Conservation (phyloP, 2,113 vertebrate genomes). For the Equus przewalskii region DNA sequence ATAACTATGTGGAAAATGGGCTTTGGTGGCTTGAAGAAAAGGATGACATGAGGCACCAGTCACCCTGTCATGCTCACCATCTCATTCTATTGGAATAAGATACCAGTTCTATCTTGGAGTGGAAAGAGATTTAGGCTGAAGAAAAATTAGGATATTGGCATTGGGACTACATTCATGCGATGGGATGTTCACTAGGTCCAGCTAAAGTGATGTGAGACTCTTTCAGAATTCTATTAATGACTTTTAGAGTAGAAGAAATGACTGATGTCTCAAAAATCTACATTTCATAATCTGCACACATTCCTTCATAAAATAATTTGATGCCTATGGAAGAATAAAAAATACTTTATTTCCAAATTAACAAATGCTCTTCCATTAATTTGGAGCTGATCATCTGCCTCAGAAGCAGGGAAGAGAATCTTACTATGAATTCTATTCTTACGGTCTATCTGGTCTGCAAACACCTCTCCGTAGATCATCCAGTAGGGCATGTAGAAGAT, state of each 20-base stretch:
- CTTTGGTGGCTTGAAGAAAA: not conserved
- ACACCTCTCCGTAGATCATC: slow-evolving; percentile 99
- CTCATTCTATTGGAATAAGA: not conserved
- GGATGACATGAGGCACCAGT: not conserved
- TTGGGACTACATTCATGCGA: not conserved
- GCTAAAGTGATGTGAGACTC: not conserved
- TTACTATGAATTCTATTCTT: slow-evolving; percentile 99
- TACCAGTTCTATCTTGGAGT: not conserved
- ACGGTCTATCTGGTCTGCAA: slow-evolving; percentile 99
- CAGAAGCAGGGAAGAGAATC: slow-evolving; percentile 96
- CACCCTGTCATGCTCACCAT: not conserved
- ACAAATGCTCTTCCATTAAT: slow-evolving; percentile 76
- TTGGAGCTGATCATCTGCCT: slow-evolving; percentile 93
- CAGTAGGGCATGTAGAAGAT: slow-evolving; percentile 99
- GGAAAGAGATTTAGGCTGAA: not conserved
- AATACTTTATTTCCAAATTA: slow-evolving; percentile 82
- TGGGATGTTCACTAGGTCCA: not conserved
- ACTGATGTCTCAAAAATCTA: not conserved
- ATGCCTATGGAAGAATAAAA: not conserved
- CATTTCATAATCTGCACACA: not conserved
- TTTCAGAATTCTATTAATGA: not conserved
- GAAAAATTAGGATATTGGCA: not conserved
- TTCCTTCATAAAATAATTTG: slow-evolving; percentile 9
- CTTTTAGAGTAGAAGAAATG: slow-evolving; percentile 16
- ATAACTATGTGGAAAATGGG: not conserved